phyloP scores from a whole-genome alignment of 2,113 vertebrate genomes.

The Naja naja region DNA sequence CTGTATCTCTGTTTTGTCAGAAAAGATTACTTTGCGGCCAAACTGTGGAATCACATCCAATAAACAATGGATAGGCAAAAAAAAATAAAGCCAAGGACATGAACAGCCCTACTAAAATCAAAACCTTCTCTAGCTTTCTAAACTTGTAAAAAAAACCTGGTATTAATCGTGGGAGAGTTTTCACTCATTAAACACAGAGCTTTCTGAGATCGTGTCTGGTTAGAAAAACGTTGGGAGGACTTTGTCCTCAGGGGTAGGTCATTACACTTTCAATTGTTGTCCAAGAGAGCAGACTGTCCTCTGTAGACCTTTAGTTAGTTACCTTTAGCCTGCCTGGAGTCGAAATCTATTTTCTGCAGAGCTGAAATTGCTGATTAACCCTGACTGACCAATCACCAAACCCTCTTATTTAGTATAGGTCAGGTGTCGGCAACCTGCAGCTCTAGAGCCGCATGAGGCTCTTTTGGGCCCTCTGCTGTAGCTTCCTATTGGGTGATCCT shows the following conservation, averaged over 20 bases:
- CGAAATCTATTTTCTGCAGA: neutral
- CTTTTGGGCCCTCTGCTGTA: too few species aligned
- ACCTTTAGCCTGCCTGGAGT: slow-evolving; percentile 1
- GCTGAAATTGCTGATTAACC: neutral
- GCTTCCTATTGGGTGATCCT: too few species aligned
- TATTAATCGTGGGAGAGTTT: neutral
- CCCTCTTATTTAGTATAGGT: neutral
- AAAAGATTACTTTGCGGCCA: neutral
- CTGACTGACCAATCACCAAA: neutral
- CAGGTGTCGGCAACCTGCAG: too few species aligned
- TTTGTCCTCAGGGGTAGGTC: neutral
- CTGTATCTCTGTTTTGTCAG: neutral
- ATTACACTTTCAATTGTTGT: neutral
- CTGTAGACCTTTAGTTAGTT: neutral
- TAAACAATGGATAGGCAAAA: neutral
- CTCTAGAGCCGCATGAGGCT: too few species aligned
- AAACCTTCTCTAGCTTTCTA: neutral
- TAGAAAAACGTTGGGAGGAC: neutral
- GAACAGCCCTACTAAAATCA: neutral
- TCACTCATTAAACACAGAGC: neutral
- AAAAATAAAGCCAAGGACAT: neutral
- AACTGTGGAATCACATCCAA: neutral
- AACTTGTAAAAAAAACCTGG: neutral
- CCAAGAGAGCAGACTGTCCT: neutral
- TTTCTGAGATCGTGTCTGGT: neutral